Conservation (phyloP, 1,140 invertebrate species). For the Bicyclus anynana region DNA sequence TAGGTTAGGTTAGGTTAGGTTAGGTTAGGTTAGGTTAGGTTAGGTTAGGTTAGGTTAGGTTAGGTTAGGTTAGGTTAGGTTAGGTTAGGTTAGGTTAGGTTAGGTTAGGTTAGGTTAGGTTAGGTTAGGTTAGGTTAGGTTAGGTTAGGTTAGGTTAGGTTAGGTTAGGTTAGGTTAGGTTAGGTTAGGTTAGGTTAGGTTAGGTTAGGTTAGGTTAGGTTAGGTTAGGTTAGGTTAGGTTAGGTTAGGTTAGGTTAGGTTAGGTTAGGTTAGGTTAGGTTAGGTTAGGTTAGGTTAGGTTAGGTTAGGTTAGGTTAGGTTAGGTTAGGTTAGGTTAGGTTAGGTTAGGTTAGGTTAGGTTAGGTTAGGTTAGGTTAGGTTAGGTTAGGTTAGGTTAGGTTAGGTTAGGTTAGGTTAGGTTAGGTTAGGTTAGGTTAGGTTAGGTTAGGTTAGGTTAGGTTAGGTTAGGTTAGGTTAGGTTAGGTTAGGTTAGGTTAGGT, state of each 20-base stretch:
- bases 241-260: constrained; percentile 14
- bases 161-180: constrained; percentile 19
- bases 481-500: no score
- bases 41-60: constrained; percentile 21
- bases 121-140: no score
- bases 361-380: background rate
- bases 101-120: constrained; percentile 23
- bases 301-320: background rate
- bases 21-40: constrained; percentile 11
- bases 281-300: background rate
- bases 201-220: constrained; percentile 12
- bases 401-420: no score
- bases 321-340: background rate
- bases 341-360: background rate
- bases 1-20: constrained; percentile 14
- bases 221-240: constrained; percentile 14
- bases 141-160: constrained; percentile 19
- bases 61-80: constrained; percentile 26
- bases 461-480: no score
- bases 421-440: no score
- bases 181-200: constrained; percentile 16
- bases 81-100: constrained; percentile 27
- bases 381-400: no score
- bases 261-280: constrained; percentile 12
- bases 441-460: no score